A percentile compares a stretch with the other conserved stretches of the same genome.
phyloP scores from a whole-genome alignment of 2,113 vertebrate genomes.

The Alethe diademata region DNA sequence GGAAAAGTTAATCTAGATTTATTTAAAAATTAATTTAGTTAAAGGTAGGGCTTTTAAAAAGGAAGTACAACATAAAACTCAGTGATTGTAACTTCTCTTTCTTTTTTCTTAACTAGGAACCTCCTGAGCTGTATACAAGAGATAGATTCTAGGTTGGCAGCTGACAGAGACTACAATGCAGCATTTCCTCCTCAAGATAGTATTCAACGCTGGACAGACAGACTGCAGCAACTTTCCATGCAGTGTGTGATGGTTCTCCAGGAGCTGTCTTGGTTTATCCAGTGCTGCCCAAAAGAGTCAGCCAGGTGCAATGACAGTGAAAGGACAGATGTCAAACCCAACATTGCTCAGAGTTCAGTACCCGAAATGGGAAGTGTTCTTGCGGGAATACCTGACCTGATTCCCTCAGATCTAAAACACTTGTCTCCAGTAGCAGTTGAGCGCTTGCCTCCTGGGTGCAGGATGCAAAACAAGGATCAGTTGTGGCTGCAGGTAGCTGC shows the following conservation, averaged over 20 bases:
- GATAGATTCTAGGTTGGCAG: slow-evolving; percentile 64
- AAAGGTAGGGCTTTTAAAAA: not conserved
- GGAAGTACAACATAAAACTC: not conserved
- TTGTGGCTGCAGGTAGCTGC: slow-evolving; percentile 77
- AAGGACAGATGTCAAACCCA: not conserved
- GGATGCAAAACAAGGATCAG: slow-evolving; percentile 80
- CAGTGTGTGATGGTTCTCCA: slow-evolving; percentile 83
- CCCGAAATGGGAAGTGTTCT: not conserved
- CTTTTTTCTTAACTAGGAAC: slow-evolving; percentile 71
- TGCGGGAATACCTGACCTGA: not conserved
- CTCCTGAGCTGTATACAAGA: slow-evolving; percentile 78
- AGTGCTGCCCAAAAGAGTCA: slow-evolving; percentile 83
- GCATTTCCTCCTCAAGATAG: slow-evolving; percentile 86
- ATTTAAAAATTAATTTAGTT: not conserved
- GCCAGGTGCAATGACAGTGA: not conserved
- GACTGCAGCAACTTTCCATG: slow-evolving; percentile 77
- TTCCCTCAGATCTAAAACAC: slow-evolving; percentile 70
- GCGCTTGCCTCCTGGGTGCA: slow-evolving; percentile 80
- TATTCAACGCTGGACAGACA: slow-evolving; percentile 77
- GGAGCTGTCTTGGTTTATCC: slow-evolving; percentile 86
- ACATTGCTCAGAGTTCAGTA: not conserved
- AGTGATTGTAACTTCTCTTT: not conserved
- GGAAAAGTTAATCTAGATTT: not conserved
- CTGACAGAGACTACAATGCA: slow-evolving; percentile 45
- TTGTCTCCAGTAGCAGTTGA: slow-evolving; percentile 80